Base-by-base conservation (phyloP, 2,113 vertebrate species). In the Rhabdomys dilectus region DNA sequence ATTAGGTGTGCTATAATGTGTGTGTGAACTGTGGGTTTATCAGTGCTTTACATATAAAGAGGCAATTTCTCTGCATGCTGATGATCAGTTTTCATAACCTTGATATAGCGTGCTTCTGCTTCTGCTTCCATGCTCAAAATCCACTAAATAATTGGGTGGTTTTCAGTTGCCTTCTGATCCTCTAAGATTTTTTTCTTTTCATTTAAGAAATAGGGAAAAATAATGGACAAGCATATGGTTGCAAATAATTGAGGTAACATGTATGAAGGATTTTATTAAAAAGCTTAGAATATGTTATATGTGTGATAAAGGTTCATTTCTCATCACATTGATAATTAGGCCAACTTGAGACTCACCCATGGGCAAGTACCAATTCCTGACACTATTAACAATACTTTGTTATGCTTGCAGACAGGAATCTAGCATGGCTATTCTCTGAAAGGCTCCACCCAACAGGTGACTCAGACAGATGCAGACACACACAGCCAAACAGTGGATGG, bases 171-270 rank as follows among this genome's bases (percentile, higher is more conserved):
- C 96, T 91, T 39, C 19, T 91, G n/a, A 72, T 77, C 53, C 34
- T 58, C 73, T 85, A 42, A 85, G 88, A 66, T 86, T 68, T 92
- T 60, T 89, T 60, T 91, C 42, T 82, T 93, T 88, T 62, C 60
- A 95, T 75, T 94, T 82, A 89, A 4, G 68, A 95, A 91, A 91
- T 48, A 90, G 88, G 64, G 64, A 81, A 39, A 96, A 80, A 89
- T 70, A 93, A 93, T n/a, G 94, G 85, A 51, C 1, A 93, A 93
- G 64, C 29, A 53, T 92, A 51, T 34, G 45, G 48, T 80, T 84
- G 80, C 77, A 66, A 56, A 75, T 86, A 89, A 82, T 48, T 80
- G 53, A 89, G 39, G n/a, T 48, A 93, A 87, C 29, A 36, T 45
- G 53, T 39, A n/a, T 68, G n/a, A 95, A 89, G 15, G 1, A 26